Evolutionary conservation across 2,797 vertebrate species (phyloP).

Genomic region (Bradypodion pumilum): DNA sequence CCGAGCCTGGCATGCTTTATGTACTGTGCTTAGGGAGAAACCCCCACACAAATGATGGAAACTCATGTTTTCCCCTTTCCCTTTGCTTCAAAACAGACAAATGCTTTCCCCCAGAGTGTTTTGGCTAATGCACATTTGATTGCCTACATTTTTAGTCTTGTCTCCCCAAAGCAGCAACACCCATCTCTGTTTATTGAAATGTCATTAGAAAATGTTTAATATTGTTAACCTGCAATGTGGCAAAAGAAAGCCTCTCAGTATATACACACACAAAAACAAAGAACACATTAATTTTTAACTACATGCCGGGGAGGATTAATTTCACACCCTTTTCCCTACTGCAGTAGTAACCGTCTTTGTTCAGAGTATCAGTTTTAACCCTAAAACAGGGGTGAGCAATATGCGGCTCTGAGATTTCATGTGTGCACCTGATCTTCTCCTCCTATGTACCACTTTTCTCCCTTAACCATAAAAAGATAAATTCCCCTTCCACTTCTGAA

Average conservation of each 20-base stretch:
- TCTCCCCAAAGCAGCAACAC: slow-evolving; percentile 44
- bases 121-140: slow-evolving; percentile 42
- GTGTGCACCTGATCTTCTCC: too few relatives aligned
- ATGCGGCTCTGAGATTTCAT: too few relatives aligned
- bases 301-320: not conserved
- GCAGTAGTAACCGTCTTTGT: too few relatives aligned
- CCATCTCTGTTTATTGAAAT: slow-evolving; percentile 59
- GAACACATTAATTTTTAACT: slow-evolving; percentile 28
- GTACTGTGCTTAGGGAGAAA: not conserved
- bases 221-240: slow-evolving; percentile 50
- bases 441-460: too few relatives aligned
- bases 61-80: not conserved
- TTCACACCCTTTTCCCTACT: not conserved
- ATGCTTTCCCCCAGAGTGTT: not conserved
- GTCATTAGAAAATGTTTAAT: slow-evolving; percentile 63
- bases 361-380: not conserved
- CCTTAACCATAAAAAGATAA: not conserved
- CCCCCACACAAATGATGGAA: fast-evolving
- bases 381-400: not conserved
- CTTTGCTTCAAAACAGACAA: fast-evolving
- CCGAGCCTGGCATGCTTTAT: fast-evolving
- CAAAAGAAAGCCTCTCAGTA: slow-evolving; percentile 27
- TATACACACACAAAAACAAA: slow-evolving; percentile 2
- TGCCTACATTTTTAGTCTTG: slow-evolving; percentile 38
- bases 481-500: too few relatives aligned